Conservation (phyloP, 2,113 vertebrate genomes). For the Edolisoma coerulescens region DNA sequence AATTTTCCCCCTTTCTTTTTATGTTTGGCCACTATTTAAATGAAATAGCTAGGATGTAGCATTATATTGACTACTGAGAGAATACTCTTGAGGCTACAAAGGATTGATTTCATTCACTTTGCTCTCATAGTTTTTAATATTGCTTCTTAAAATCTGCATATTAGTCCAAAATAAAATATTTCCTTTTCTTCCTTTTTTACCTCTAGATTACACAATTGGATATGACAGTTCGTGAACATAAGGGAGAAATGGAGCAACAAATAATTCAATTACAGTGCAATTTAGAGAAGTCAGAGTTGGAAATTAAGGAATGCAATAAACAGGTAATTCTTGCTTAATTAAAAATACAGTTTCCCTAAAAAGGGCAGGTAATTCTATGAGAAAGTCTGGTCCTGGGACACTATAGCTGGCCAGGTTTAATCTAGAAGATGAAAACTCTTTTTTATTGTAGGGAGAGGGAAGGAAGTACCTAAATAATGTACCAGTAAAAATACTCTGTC, state of each 20-base stretch:
- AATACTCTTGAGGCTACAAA: neutral
- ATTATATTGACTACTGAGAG: neutral
- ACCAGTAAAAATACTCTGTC: neutral
- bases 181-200: neutral
- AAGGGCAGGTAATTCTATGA: neutral
- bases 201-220: conserved; percentile 89
- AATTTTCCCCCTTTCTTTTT: neutral
- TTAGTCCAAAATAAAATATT: neutral
- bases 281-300: conserved; percentile 79
- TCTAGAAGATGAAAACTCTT: neutral
- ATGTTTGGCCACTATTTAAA: neutral
- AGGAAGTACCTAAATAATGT: neutral
- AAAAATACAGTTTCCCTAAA: neutral
- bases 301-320: conserved; percentile 77
- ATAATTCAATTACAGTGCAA: conserved; percentile 81
- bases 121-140: neutral
- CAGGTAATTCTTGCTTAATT: conserved; percentile 72
- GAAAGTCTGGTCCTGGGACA: neutral
- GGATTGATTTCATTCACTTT: neutral
- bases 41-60: neutral
- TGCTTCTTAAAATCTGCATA: neutral
- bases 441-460: neutral
- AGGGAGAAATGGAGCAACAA: conserved; percentile 87
- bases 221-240: conserved; percentile 85
- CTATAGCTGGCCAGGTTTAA: neutral